Percentiles rank a stretch among this genome's conserved stretches.
phyloP scores from a whole-genome alignment of 2,113 vertebrate species.

The Hyaena hyaena region DNA sequence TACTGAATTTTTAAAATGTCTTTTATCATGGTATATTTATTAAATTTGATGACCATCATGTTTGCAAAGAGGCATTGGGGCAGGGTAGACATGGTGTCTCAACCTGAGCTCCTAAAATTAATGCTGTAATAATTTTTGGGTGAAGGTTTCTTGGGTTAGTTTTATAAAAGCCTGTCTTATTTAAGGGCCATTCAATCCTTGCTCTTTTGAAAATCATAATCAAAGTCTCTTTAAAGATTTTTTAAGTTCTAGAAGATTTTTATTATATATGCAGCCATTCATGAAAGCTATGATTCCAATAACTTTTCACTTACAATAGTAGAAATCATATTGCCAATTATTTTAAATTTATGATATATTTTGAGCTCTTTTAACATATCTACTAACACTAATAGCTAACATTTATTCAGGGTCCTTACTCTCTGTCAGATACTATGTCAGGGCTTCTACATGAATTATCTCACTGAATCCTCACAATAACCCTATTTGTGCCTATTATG shows the following conservation, averaged over 20 bases:
- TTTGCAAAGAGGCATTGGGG: background rate
- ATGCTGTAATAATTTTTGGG: background rate
- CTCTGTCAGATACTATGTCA: background rate
- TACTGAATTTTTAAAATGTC: slow-evolving; percentile 17
- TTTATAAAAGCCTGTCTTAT: background rate
- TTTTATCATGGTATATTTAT: background rate
- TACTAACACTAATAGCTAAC: slow-evolving; percentile 8
- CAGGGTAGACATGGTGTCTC: background rate
- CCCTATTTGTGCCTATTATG: slow-evolving; percentile 8
- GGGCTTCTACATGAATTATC: background rate
- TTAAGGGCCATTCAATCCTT: background rate
- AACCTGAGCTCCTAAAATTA: slow-evolving; percentile 32
- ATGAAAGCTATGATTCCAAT: slow-evolving; percentile 29
- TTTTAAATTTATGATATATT: slow-evolving; percentile 2
- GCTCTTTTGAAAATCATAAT: slow-evolving; percentile 27
- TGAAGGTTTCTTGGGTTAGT: background rate
- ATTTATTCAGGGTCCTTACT: background rate
- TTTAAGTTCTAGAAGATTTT: slow-evolving; percentile 30
- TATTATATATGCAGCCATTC: background rate
- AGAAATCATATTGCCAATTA: slow-evolving; percentile 8
- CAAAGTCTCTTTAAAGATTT: background rate
- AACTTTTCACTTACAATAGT: slow-evolving; percentile 35
- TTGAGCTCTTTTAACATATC: slow-evolving; percentile 13
- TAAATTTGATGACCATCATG: background rate
- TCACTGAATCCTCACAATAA: background rate